Evolutionary conservation across 2,888 invertebrate species (phyloP).

Genomic region (Bombylius major): DNA sequence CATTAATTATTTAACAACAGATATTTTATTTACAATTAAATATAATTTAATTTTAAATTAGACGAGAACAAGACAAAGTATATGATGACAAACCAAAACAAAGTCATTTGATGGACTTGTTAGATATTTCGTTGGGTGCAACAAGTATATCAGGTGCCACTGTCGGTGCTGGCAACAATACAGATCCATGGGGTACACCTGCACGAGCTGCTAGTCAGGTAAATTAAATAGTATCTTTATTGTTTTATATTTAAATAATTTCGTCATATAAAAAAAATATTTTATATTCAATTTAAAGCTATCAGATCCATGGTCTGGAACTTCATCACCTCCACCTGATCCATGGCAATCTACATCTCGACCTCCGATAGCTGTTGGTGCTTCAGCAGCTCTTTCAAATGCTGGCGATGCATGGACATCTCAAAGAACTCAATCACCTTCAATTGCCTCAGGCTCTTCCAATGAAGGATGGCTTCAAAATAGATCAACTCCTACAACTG

Average conservation of each 20-base stretch:
- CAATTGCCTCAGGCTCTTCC: slow-evolving; percentile 34
- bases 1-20: neutral
- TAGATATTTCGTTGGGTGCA: slow-evolving; percentile 65
- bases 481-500: slow-evolving; percentile 15
- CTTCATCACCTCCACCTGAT: slow-evolving; percentile 31
- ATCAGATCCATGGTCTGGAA: slow-evolving; percentile 35
- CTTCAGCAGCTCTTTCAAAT: slow-evolving; percentile 16
- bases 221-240: slow-evolving; percentile 9
- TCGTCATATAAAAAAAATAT: neutral
- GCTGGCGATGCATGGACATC: slow-evolving; percentile 24
- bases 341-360: slow-evolving; percentile 30
- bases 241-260: too few relatives aligned
- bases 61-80: slow-evolving; percentile 3
- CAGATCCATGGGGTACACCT: slow-evolving; percentile 67
- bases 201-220: slow-evolving; percentile 45
- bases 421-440: slow-evolving; percentile 33
- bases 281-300: slow-evolving; percentile 14
- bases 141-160: slow-evolving; percentile 42
- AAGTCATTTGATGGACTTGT: slow-evolving; percentile 69
- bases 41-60: neutral
- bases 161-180: slow-evolving; percentile 27
- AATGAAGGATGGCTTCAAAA: slow-evolving; percentile 35
- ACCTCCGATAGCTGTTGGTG: slow-evolving; percentile 23
- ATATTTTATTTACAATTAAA: too few relatives aligned
- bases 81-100: slow-evolving; percentile 32